Conservation (phyloP, 2,888 invertebrate species). For the Tethea ocularis region DNA sequence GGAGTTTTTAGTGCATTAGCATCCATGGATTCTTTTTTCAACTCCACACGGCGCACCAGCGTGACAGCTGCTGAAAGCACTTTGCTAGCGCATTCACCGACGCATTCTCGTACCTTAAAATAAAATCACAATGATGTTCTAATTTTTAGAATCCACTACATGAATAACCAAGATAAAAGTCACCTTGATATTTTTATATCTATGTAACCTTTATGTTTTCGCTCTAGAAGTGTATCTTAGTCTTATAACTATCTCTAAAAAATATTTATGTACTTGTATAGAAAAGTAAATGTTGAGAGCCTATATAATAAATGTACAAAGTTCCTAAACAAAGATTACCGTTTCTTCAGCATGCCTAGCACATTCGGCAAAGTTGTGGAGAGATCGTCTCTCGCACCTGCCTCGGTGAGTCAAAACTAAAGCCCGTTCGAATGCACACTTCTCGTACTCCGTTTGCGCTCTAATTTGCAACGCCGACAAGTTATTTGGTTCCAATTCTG, state of each 20-base stretch:
- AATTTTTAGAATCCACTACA: neutral
- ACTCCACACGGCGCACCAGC: constrained; percentile 41
- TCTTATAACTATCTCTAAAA: too few species aligned
- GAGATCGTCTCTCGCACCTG: constrained; percentile 50
- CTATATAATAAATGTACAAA: neutral
- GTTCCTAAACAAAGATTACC: constrained; percentile 37
- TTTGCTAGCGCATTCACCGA: constrained; percentile 56
- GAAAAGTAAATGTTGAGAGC: too few species aligned
- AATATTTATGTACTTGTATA: too few species aligned
- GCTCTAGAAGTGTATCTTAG: too few species aligned
- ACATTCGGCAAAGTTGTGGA: constrained; percentile 70
- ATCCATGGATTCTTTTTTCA: constrained; percentile 44
- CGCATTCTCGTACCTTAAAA: constrained; percentile 66
- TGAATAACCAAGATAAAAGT: too few species aligned
- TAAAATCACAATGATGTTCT: constrained; percentile 1
- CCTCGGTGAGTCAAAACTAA: constrained; percentile 66
- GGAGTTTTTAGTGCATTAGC: constrained; percentile 32
- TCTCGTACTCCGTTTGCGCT: constrained; percentile 73
- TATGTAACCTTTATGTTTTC: too few species aligned
- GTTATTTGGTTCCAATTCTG: constrained; percentile 71
- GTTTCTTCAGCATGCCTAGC: constrained; percentile 72
- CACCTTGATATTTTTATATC: too few species aligned
- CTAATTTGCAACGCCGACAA: constrained; percentile 67
- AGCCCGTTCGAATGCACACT: constrained; percentile 69
- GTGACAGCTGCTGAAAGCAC: constrained; percentile 49